A percentile compares a stretch with the other conserved stretches of the same genome.
These are phyloP conservation scores for Allobates femoralis DNA, from an alignment of 2,797 vertebrate genomes.

Conservation along the genomic window DNA sequence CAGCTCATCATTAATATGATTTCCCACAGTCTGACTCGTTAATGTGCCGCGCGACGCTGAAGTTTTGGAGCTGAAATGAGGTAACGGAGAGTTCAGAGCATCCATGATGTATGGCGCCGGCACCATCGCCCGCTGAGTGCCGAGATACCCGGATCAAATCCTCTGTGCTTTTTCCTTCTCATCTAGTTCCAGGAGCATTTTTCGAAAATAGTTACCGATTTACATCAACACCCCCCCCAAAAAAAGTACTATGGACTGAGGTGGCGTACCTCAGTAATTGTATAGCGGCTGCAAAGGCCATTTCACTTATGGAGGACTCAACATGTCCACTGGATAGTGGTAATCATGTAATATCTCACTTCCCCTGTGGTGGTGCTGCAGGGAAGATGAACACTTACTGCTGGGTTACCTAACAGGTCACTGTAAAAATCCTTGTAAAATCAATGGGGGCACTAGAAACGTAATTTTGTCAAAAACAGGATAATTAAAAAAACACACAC, in stretches of 20 bases:
- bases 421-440: background rate
- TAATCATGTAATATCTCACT: background rate
- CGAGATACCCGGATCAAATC: background rate
- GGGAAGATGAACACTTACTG: background rate
- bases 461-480: background rate
- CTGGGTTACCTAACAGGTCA: background rate
- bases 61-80: conserved; percentile 29
- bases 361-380: background rate
- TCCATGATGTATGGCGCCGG: conserved; percentile 12
- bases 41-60: conserved; percentile 14
- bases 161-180: background rate
- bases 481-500: background rate
- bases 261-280: too few species aligned
- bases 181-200: background rate
- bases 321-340: background rate
- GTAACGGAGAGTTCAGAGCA: conserved; percentile 55
- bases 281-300: background rate
- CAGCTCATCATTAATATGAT: conserved; percentile 49
- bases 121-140: background rate
- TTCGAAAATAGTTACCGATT: background rate
- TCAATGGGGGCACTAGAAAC: background rate
- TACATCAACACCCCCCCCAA: too few species aligned
- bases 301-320: background rate
- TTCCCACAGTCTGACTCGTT: conserved; percentile 33
- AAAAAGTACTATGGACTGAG: too few species aligned